phyloP scores from a whole-genome alignment of 2,888 invertebrate genomes.

The Timema podura region DNA sequence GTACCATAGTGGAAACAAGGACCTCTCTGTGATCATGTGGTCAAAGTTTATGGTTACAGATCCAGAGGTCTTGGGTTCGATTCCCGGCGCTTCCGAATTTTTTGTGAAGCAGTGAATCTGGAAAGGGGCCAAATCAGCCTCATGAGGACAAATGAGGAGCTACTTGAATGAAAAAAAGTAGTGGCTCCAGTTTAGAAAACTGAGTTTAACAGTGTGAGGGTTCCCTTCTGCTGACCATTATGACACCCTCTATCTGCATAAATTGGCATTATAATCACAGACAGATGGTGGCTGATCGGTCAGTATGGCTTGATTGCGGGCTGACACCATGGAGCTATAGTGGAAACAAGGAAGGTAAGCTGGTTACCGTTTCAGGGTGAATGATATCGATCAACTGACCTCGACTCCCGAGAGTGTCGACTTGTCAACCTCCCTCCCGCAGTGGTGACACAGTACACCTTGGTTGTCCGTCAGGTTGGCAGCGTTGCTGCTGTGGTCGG shows the following conservation, averaged over 20 bases:
- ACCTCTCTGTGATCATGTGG: too few species aligned
- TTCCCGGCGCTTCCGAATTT: too few species aligned
- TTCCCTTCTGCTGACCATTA: not conserved
- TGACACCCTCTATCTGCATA: not conserved
- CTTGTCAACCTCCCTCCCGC: slow-evolving; percentile 74
- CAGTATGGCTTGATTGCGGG: not conserved
- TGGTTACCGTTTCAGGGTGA: not conserved
- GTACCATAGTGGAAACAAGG: too few species aligned
- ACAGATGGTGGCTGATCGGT: not conserved
- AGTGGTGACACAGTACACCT: slow-evolving; percentile 64
- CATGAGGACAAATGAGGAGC: too few species aligned
- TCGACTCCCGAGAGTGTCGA: slow-evolving; percentile 25
- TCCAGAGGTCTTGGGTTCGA: too few species aligned
- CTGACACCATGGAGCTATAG: not conserved
- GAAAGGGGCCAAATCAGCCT: too few species aligned
- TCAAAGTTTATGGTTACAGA: too few species aligned
- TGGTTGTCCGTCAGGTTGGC: slow-evolving; percentile 47
- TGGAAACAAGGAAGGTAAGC: not conserved
- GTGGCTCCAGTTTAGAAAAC: too few species aligned
- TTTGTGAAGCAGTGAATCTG: too few species aligned
- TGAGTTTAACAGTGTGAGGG: too few species aligned
- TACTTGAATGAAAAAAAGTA: too few species aligned
- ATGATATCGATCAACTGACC: slow-evolving; percentile 10
- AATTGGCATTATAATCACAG: too few species aligned
- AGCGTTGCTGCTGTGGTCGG: slow-evolving; percentile 31